Conservation (phyloP, 2,113 vertebrate genomes). For the Clarias gariepinus region DNA sequence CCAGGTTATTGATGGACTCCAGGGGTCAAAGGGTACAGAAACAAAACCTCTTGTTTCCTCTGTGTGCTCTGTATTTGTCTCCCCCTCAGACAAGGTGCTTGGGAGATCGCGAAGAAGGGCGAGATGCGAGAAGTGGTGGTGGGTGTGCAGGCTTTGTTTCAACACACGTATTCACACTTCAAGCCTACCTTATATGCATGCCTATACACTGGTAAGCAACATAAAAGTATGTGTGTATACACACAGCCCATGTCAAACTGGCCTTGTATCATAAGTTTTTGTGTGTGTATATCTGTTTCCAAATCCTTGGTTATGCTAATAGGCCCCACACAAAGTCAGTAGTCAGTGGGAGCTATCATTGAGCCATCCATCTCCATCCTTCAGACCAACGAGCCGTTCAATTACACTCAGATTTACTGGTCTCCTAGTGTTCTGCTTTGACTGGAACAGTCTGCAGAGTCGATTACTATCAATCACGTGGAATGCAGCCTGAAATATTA, state of each 20-base stretch:
- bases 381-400: slow-evolving; percentile 50
- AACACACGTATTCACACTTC: slow-evolving; percentile 39
- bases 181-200: background rate
- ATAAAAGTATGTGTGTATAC: no score
- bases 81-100: slow-evolving; percentile 60
- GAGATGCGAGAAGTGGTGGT: background rate
- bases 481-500: slow-evolving; percentile 41
- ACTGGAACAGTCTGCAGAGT: slow-evolving; percentile 45
- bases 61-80: slow-evolving; percentile 50
- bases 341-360: slow-evolving; percentile 67
- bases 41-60: slow-evolving; percentile 65
- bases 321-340: slow-evolving; percentile 61
- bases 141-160: slow-evolving; percentile 16
- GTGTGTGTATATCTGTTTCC: slow-evolving; percentile 25
- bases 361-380: slow-evolving; percentile 65
- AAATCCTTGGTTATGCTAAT: slow-evolving; percentile 70
- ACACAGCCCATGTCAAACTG: no score
- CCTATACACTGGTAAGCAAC: no score
- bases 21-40: slow-evolving; percentile 68
- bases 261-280: background rate
- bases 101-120: slow-evolving; percentile 10
- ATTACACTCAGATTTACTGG: slow-evolving; percentile 57
- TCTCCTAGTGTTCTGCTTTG: slow-evolving; percentile 41
- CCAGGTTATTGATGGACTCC: slow-evolving; percentile 71
- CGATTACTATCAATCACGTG: slow-evolving; percentile 50